Percentiles rank a stretch among this genome's conserved stretches.
phyloP scores from a whole-genome alignment of 2,797 vertebrate genomes.

The Apodemus agrarius region DNA sequence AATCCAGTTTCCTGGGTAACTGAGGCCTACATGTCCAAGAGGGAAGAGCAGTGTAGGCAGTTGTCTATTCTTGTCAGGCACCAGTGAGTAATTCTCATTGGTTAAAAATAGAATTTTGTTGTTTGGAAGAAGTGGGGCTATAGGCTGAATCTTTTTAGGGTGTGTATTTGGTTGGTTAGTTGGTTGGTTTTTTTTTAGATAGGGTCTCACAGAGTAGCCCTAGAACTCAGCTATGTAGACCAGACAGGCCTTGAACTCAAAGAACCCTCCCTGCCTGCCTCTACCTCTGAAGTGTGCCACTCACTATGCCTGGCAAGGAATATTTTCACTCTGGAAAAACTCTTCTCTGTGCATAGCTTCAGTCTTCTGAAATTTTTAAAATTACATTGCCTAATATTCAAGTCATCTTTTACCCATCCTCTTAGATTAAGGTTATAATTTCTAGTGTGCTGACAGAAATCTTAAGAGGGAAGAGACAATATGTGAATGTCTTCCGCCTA shows the following conservation, averaged over 20 bases:
- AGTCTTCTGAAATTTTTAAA: slow-evolving; percentile 41
- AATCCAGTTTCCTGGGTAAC: slow-evolving; percentile 86
- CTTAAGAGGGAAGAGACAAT: neutral
- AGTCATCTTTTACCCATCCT: neutral
- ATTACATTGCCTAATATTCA: slow-evolving; percentile 25
- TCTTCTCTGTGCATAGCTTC: slow-evolving; percentile 32
- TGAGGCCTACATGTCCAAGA: slow-evolving; percentile 78
- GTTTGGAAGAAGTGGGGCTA: slow-evolving; percentile 71
- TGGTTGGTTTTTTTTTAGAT: neutral
- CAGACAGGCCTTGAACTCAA: neutral
- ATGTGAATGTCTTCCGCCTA: neutral
- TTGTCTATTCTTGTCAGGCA: slow-evolving; percentile 83
- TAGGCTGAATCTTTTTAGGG: slow-evolving; percentile 62
- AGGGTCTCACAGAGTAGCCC: neutral
- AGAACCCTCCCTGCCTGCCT: slow-evolving; percentile 43
- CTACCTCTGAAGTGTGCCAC: neutral
- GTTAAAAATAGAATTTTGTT: slow-evolving; percentile 83
- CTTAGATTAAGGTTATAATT: slow-evolving; percentile 42
- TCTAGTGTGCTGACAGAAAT: neutral
- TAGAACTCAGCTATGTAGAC: neutral
- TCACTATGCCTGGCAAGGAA: neutral
- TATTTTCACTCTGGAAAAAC: slow-evolving; percentile 45
- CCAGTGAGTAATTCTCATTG: slow-evolving; percentile 83
- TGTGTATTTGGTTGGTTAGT: neutral
- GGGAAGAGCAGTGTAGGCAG: slow-evolving; percentile 81